Base-by-base conservation (phyloP, 2,797 vertebrate genomes). In the Cyprinodon diabolis region DNA sequence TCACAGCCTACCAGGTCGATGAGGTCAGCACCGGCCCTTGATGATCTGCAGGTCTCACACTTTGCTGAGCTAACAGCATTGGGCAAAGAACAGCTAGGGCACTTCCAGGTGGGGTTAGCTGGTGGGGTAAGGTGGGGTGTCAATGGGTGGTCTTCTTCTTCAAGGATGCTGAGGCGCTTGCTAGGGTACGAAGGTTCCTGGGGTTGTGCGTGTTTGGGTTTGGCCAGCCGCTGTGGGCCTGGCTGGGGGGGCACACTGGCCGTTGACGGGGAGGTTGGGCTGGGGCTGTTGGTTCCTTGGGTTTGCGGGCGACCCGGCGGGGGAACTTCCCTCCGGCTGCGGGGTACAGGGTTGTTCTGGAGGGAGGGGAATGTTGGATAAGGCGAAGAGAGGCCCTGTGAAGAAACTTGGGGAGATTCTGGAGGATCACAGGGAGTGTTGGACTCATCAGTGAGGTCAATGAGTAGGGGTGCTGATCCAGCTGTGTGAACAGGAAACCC, bases 291-390 rank as follows among this genome's bases (percentile, higher is more conserved):
- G 35, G 87, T 74, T 65, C 87, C 89, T 84, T 95, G 80, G 93
- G 92, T 95, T 86, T 96, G 1, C 76, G 95, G 89, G 25, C 93
- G 88, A 0, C 93, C 94, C 0, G 95, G 85, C 11, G 96, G 96
- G 5, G 97, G 97, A 2, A 99, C 98, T 85, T 99, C 98, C 48
- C 98, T 92, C 40, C 98, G 95, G 89, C 97, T 98, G n/a, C 97
- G 96, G 11, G 98, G 98, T 69, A 99, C 96, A 0, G 98, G 97
- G 79, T 98, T 97, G 90, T 98, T 99, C 89, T 99, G 98, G 40
- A 97, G 95, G 0, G 97, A 96, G 0, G 96, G 96, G 72, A 97
- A 96, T 30, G 96, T 88, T 30, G 93, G 88, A 74, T 96, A 96
- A 10, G 95, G 51, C 0, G 94, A 88, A 1, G 94, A 75, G 69